A percentile compares a stretch with the other conserved stretches of the same genome.
Conservation (phyloP, 2,797 vertebrate species). For the Myiothlypis coronata region DNA sequence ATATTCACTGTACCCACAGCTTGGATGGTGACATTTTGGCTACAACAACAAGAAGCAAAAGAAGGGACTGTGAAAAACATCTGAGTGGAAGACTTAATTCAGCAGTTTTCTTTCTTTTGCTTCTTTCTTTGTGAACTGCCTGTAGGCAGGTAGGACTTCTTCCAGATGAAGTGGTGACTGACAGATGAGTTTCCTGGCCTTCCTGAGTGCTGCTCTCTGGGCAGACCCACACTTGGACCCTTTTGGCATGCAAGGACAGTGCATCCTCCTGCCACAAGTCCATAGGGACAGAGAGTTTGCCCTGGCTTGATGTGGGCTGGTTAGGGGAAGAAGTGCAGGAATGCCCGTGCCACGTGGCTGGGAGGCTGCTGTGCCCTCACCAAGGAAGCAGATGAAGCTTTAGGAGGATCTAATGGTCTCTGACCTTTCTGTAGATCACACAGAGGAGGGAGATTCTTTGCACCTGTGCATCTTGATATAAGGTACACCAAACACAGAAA, state of each 20-base stretch:
- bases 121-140: background rate
- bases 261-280: background rate
- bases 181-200: background rate
- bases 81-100: background rate
- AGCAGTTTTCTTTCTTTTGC: background rate
- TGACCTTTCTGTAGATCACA: background rate
- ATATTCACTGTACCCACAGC: background rate
- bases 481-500: background rate
- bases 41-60: background rate
- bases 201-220: background rate
- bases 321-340: background rate
- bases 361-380: background rate
- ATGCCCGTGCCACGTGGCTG: accelerated
- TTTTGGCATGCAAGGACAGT: accelerated
- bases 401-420: background rate
- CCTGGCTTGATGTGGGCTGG: background rate
- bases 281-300: background rate
- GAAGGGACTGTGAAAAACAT: background rate
- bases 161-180: background rate
- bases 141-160: background rate
- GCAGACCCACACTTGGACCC: accelerated
- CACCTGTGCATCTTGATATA: background rate
- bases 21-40: background rate
- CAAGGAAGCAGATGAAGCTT: background rate
- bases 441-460: background rate